A percentile compares a stretch with the other conserved stretches of the same genome.
Evolutionary conservation across 1,140 invertebrate species (phyloP).

Genomic region (Ips typographus): DNA sequence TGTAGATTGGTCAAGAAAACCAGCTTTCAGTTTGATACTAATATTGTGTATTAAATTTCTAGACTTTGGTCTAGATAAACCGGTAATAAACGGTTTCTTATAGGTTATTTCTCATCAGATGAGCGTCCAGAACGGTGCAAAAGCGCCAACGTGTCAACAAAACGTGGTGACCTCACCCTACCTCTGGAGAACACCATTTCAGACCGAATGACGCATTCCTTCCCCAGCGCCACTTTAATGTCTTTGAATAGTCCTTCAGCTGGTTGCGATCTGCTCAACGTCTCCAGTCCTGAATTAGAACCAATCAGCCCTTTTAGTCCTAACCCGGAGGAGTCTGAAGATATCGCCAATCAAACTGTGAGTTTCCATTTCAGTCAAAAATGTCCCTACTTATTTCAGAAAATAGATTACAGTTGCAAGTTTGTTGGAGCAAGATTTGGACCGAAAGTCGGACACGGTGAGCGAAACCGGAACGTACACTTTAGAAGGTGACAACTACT

Average conservation of each 20-base stretch:
- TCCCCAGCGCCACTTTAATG: conserved; percentile 44
- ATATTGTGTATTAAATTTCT: too few species aligned
- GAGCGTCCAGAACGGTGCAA: conserved; percentile 52
- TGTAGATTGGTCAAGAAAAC: too few species aligned
- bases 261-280: conserved; percentile 55
- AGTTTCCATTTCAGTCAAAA: background rate
- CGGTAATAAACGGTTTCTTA: background rate
- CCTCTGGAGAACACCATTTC: conserved; percentile 55
- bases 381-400: background rate
- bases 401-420: conserved; percentile 29
- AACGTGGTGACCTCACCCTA: conserved; percentile 54
- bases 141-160: conserved; percentile 44
- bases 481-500: conserved; percentile 79
- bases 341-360: background rate
- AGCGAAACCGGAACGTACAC: conserved; percentile 88
- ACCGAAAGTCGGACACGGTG: conserved; percentile 60
- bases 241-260: conserved; percentile 53
- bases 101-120: conserved; percentile 60
- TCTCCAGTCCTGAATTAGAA: conserved; percentile 62
- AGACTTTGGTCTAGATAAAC: too few species aligned
- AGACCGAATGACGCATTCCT: conserved; percentile 54
- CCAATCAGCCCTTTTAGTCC: conserved; percentile 55
- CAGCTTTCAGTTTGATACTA: too few species aligned
- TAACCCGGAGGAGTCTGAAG: conserved; percentile 12
- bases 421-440: conserved; percentile 41